Base-by-base conservation (phyloP, 2,797 vertebrate genomes). In the Sebastes kiyomatsui region DNA sequence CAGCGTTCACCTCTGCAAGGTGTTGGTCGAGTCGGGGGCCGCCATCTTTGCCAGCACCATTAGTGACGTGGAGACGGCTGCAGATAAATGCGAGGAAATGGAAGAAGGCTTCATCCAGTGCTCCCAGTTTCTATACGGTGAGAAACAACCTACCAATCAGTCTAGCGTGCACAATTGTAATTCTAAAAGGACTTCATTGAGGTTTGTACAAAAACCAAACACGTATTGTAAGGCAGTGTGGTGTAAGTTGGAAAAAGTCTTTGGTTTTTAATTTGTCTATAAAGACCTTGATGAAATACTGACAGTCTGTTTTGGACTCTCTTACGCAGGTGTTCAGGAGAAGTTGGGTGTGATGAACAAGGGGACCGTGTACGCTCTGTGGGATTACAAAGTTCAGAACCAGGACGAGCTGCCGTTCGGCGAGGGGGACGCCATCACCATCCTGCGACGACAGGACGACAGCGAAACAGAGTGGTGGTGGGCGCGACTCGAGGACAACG, bases 301-400 rank as follows among this genome's bases (percentile, higher is more conserved):
- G 4, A 75, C 10, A 1, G 33, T 58, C 12, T 72, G 2, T 35
- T 80, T 5, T 69, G 25, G 42, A 46, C 67, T 72, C 20, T 23
- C 58, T 23, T 7, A 2, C 62, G 66, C 91, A 99, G 99, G 98
- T 16, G 98, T 99, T 67, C 99, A 99, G 82, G 99, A 99, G 94
- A 99, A 99, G 94, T 58, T 99, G 92, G 99, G 99, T 0, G 97
- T 99, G 12, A 99, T 99, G 98, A 99, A 99, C 92, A 99, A 99
- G 90, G 97, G 99, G 2, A 93, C 97, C 0, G 98, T 99, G 59
- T 99, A 98, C 0, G 95, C 96, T 1, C 92, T 99, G 81, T 99
- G 99, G 99, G 93, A 97, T 75, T 99, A 98, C 0, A 98, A 98
- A 87, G 95, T 96, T 72, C 97, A 99, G 93, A 97, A 97, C 81